A percentile compares a stretch with the other conserved stretches of the same genome.
Conservation (phyloP, 2,888 invertebrate species). For the Chironomus riparius region DNA sequence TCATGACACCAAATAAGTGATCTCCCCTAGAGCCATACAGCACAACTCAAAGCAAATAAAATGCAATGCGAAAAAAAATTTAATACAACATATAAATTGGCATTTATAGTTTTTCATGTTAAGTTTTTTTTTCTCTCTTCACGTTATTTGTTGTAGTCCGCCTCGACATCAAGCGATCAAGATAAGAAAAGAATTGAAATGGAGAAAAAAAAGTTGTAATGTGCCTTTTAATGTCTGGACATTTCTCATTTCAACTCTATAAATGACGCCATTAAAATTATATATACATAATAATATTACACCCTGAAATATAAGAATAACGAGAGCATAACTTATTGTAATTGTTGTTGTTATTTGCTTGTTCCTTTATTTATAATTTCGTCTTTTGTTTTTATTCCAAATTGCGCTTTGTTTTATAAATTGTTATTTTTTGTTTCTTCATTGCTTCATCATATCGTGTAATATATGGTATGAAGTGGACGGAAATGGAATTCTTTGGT, state of each 20-base stretch:
- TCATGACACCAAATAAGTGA: no score
- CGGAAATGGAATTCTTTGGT: no score
- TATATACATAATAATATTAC: neutral
- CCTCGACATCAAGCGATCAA: neutral
- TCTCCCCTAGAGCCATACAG: no score
- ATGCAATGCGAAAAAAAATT: no score
- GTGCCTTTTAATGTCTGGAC: slow-evolving; percentile 6
- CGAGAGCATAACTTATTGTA: neutral
- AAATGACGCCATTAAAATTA: slow-evolving; percentile 11
- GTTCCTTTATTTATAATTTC: neutral
- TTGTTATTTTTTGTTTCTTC: neutral
- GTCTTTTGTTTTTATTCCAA: neutral
- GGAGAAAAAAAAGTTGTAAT: neutral
- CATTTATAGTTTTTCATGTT: neutral
- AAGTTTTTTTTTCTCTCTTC: neutral
- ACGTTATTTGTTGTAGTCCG: neutral
- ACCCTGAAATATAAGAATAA: neutral
- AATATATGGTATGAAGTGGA: no score
- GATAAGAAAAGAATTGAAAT: neutral
- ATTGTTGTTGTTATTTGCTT: neutral
- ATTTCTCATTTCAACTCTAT: slow-evolving; percentile 10
- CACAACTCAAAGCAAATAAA: no score
- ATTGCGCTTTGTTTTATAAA: neutral
- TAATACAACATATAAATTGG: neutral
- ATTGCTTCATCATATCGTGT: no score